These are phyloP conservation scores for Tapirus terrestris DNA, from an alignment of 2,113 vertebrate genomes.

Conservation along the genomic window DNA sequence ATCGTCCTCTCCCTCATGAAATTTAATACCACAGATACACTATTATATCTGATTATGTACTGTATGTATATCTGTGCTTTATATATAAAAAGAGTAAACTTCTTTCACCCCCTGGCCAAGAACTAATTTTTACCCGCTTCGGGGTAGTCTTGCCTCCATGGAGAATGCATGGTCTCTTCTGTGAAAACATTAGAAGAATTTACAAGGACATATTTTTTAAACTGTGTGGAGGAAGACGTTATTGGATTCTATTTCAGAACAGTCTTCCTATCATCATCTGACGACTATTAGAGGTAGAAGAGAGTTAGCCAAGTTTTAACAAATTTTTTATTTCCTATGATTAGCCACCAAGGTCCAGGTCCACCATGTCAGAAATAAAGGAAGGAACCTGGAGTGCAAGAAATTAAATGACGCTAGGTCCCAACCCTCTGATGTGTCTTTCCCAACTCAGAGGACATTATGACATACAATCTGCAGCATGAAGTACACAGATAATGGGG, in stretches of 20 bases:
- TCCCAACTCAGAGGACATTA: not conserved
- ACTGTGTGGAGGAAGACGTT: not conserved
- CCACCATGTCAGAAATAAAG: slow-evolving; percentile 1
- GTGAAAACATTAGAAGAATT: not conserved
- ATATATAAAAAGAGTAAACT: not conserved
- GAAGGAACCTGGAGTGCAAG: not conserved
- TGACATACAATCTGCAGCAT: no score
- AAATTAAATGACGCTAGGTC: not conserved
- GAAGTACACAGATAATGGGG: not conserved
- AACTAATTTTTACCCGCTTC: not conserved
- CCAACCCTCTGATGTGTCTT: not conserved
- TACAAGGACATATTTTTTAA: not conserved
- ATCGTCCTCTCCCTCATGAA: not conserved
- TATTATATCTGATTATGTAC: not conserved
- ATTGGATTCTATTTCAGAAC: not conserved
- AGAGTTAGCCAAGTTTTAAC: not conserved
- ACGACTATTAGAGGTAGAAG: not conserved
- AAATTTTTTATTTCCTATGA: not conserved
- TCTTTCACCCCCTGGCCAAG: not conserved
- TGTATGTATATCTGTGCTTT: not conserved
- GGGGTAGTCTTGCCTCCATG: not conserved
- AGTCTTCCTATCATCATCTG: not conserved
- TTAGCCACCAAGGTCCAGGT: not conserved
- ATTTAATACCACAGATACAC: not conserved
- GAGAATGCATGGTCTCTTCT: not conserved